Evolutionary conservation across 2,888 invertebrate species (phyloP).

Genomic region (Caenorhabditis sp.): DNA sequence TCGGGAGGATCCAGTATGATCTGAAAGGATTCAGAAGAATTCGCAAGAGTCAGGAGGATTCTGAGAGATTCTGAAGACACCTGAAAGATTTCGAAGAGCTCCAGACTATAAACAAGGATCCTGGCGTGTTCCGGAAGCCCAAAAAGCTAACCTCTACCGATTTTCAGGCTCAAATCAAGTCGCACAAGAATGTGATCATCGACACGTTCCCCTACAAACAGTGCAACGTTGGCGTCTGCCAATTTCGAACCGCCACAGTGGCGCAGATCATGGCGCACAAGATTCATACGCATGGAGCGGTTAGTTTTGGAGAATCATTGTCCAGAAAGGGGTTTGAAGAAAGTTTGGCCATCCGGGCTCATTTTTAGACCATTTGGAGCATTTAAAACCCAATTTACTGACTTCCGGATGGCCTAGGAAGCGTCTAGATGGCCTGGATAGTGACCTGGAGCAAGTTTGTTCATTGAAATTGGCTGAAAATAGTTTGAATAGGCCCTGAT

Average conservation of each 20-base stretch:
- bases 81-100: not conserved
- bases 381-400: too few species aligned
- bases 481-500: too few species aligned
- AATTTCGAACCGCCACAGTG: slow-evolving; percentile 17
- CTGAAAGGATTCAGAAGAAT: not conserved
- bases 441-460: too few species aligned
- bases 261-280: slow-evolving; percentile 40
- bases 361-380: too few species aligned
- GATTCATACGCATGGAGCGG: slow-evolving; percentile 40
- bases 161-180: slow-evolving; percentile 34
- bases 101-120: not conserved
- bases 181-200: not conserved
- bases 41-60: not conserved
- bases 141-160: not conserved
- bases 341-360: too few species aligned
- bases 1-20: too few species aligned
- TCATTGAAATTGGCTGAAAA: too few species aligned
- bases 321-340: too few species aligned
- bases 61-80: too few species aligned
- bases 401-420: too few species aligned
- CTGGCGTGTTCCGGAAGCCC: not conserved
- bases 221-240: slow-evolving; percentile 51
- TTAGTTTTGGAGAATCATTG: not conserved
- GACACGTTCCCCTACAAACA: slow-evolving; percentile 3
- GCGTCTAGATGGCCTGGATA: too few species aligned